These are phyloP conservation scores for Lottia gigantea DNA, from an alignment of 2,888 invertebrate genomes.

Conservation along the genomic window DNA sequence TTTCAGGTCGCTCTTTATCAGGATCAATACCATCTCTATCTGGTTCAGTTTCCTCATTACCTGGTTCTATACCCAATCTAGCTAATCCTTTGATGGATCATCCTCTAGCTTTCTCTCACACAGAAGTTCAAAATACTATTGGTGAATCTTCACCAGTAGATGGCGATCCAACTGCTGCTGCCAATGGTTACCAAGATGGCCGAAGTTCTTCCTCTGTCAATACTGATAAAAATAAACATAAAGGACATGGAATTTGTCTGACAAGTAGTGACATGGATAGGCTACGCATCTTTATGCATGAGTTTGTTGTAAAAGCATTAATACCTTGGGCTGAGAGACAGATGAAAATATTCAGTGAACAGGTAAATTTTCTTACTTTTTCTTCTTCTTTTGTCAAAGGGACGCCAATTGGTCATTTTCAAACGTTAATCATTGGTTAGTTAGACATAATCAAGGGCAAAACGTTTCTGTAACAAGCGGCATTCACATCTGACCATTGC, in stretches of 20 bases:
- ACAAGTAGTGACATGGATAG: slow-evolving; percentile 86
- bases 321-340: slow-evolving; percentile 92
- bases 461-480: no score
- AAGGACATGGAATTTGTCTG: slow-evolving; percentile 73
- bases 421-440: no score
- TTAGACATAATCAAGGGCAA: no score
- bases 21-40: neutral
- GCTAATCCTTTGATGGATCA: slow-evolving; percentile 46
- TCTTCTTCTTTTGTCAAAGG: no score
- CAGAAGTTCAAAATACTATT: slow-evolving; percentile 33
- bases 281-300: slow-evolving; percentile 84
- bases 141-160: slow-evolving; percentile 30
- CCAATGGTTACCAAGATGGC: slow-evolving; percentile 33
- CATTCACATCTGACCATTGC: no score
- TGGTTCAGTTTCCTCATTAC: neutral
- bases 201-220: slow-evolving; percentile 7
- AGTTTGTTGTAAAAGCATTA: slow-evolving; percentile 86
- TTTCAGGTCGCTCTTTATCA: neutral
- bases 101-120: slow-evolving; percentile 45
- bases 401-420: no score
- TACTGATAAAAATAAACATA: slow-evolving; percentile 22
- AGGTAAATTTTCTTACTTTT: slow-evolving; percentile 47
- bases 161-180: slow-evolving; percentile 39
- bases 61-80: slow-evolving; percentile 1
- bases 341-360: slow-evolving; percentile 75